A percentile compares a stretch with the other conserved stretches of the same genome.
These are phyloP conservation scores for Slavum lentiscoides DNA, from an alignment of 2,888 invertebrate genomes.

Conservation along the genomic window DNA sequence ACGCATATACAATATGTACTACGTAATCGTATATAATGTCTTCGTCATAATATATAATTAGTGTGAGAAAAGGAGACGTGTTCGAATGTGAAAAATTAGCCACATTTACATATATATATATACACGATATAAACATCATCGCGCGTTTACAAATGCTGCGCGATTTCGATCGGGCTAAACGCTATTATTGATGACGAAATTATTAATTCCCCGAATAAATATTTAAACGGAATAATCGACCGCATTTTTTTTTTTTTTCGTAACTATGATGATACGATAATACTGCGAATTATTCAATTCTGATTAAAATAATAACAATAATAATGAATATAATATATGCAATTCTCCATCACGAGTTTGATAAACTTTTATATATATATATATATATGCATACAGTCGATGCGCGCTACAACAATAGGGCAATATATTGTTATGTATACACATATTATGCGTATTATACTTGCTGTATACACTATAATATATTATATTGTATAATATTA, in stretches of 20 bases:
- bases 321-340: constrained; percentile 4
- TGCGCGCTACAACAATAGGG: too few species aligned
- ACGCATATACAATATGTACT: neutral
- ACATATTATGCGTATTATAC: too few species aligned
- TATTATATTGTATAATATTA: too few species aligned
- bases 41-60: neutral
- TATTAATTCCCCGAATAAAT: constrained; percentile 31
- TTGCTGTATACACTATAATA: too few species aligned
- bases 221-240: constrained; percentile 31
- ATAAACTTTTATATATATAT: constrained; percentile 38
- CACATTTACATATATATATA: constrained; percentile 1
- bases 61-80: constrained; percentile 27
- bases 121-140: constrained; percentile 18
- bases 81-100: constrained; percentile 9
- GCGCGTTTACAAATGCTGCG: constrained; percentile 44
- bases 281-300: constrained; percentile 40
- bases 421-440: too few species aligned
- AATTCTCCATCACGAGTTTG: constrained; percentile 45
- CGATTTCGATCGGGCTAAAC: constrained; percentile 24
- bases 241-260: constrained; percentile 8
- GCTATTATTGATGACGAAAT: constrained; percentile 21
- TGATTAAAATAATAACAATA: constrained; percentile 16
- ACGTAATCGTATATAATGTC: neutral
- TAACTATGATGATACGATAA: neutral
- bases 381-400: neutral